Conservation (phyloP, 2,797 vertebrate species). For the Australoheros facetus region DNA sequence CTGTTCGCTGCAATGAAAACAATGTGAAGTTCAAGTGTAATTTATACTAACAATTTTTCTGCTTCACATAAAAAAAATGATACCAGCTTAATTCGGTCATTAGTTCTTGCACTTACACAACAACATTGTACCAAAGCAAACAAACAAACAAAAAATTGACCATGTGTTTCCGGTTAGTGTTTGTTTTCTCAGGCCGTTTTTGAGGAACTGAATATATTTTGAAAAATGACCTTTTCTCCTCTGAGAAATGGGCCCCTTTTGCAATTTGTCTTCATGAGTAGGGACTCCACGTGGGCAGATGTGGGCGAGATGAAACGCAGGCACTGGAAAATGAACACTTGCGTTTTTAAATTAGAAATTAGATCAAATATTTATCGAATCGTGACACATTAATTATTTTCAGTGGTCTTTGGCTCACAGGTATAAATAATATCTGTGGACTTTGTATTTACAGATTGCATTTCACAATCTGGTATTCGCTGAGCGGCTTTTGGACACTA, state of each 20-base stretch:
- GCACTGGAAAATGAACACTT: neutral
- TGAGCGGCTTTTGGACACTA: slow-evolving; percentile 2
- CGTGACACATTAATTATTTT: neutral
- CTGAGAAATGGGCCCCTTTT: neutral
- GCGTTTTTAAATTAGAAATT: neutral
- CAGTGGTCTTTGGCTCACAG: neutral
- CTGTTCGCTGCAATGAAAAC: neutral
- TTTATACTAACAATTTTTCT: neutral
- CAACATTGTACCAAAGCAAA: neutral
- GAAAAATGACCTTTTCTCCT: neutral
- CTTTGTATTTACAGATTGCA: neutral
- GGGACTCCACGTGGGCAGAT: neutral
- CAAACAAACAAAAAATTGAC: neutral
- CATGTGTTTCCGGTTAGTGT: slow-evolving; percentile 22
- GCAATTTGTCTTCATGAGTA: neutral
- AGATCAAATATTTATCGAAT: neutral
- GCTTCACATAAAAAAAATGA: neutral
- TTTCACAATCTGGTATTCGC: neutral
- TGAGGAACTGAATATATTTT: slow-evolving; percentile 22
- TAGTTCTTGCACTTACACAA: neutral
- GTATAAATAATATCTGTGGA: neutral
- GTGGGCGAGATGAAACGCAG: neutral
- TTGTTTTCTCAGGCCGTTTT: slow-evolving; percentile 15
- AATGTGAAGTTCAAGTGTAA: neutral
- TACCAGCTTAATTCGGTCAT: neutral